Evolutionary conservation across 2,113 vertebrate genomes (phyloP).

Genomic region (Alexandromys fortis): DNA sequence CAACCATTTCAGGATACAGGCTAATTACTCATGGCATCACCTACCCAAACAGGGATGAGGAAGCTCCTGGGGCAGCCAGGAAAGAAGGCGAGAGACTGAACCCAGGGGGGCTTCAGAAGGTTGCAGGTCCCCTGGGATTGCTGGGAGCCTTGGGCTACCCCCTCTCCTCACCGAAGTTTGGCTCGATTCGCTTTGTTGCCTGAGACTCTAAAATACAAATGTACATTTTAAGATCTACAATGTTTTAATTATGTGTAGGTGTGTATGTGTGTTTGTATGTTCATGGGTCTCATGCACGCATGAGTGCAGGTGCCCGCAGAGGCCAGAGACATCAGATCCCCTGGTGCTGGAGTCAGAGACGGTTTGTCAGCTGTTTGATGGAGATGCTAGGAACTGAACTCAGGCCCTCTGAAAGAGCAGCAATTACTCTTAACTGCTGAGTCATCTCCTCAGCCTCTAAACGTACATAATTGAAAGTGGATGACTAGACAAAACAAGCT

Average conservation of each 20-base stretch:
- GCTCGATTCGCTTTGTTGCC: not conserved
- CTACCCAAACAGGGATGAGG: not conserved
- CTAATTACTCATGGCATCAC: not conserved
- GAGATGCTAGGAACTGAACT: not conserved
- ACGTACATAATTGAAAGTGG: not conserved
- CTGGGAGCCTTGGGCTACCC: not conserved
- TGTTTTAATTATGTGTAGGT: not conserved
- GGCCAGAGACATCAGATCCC: not conserved
- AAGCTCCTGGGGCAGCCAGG: not conserved
- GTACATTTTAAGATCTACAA: not conserved
- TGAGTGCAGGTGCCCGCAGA: not conserved
- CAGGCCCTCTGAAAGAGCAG: not conserved
- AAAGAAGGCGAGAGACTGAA: not conserved
- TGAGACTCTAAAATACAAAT: conserved; percentile 12
- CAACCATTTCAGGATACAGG: conserved; percentile 6
- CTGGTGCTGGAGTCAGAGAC: not conserved
- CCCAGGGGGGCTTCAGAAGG: not conserved
- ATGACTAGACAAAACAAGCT: conserved; percentile 35
- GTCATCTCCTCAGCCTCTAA: not conserved
- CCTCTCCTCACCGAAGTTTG: not conserved
- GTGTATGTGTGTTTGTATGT: not conserved
- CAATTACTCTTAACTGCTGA: not conserved
- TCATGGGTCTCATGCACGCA: too few relatives aligned
- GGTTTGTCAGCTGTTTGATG: not conserved
- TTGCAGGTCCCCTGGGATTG: not conserved